These are phyloP conservation scores for Bombus ignitus DNA, from an alignment of 1,140 invertebrate species.

Conservation along the genomic window DNA sequence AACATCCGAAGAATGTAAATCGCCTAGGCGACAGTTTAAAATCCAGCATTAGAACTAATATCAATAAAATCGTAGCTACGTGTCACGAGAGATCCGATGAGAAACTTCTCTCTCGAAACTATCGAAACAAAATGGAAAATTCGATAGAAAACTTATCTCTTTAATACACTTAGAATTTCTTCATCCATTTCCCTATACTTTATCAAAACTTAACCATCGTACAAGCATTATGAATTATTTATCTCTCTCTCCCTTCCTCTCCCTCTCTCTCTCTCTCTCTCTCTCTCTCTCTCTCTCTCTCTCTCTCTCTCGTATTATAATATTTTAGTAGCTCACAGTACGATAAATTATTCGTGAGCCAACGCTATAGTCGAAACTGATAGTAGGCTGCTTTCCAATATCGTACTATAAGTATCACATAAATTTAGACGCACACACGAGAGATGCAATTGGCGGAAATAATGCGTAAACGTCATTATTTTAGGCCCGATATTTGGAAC, in stretches of 20 bases:
- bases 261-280: neutral
- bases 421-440: neutral
- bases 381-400: neutral
- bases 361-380: neutral
- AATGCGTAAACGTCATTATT: neutral
- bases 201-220: neutral
- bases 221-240: neutral
- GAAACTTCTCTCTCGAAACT: neutral
- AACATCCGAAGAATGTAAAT: neutral
- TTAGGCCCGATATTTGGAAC: neutral
- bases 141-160: neutral
- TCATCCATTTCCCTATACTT: neutral
- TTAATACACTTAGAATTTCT: neutral
- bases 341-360: neutral
- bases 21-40: neutral
- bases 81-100: neutral
- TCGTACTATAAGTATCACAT: slow-evolving; percentile 1
- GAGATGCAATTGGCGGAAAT: slow-evolving; percentile 6
- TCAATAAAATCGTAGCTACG: neutral
- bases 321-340: too few relatives aligned
- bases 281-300: fast-evolving
- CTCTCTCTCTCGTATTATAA: neutral
- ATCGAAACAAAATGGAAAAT: neutral
- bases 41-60: neutral
- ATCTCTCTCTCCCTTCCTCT: neutral